Base-by-base conservation (phyloP, 2,888 invertebrate species). In the Lasioglossum zephyrum region DNA sequence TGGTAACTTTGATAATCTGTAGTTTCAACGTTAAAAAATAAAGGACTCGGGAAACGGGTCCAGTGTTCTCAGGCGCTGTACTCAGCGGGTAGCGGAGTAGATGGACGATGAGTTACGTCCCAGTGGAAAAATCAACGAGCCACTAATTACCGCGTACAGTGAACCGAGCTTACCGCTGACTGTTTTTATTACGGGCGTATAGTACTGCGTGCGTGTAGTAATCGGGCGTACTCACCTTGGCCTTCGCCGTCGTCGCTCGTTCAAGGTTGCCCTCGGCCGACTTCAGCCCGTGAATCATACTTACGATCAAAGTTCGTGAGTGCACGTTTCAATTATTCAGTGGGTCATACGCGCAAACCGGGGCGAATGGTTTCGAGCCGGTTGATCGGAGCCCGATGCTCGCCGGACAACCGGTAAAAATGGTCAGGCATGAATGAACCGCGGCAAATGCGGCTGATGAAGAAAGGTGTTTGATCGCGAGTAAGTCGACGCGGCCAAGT, bases 101-200 rank as follows among this genome's bases (percentile, higher is more conserved):
- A 89, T 88, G 91, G 84, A 89, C 88, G 88, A 92, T 87, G 91
- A 92, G 90, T 89, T 78, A 82, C 77, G 80, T 88, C 77, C 73
- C 74, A 60, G 73, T 73, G 74, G 79, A 87, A 90, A 84, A 90
- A 90, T 90, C 81, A 75, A 81, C 86, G 85, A 82, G 84, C 74
- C 81, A 81, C 82, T 90, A 90, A 90, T 90, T 90, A 90, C 77
- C 84, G 72, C 76, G 83, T 78, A 77, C 83, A 66, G 76, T 83
- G 87, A 83, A 86, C 87, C 86, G 53, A 39, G 79, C 47, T 75
- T 72, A 60, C 72, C 44, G 78, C 75, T 77, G 73, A 66, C 73
- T 70, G 39, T 82, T 88, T 84, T 82, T 81, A 77, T 82, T 79
- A 70, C 78, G 47, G 6, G 47, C 80, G 73, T 53, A 79, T 18